Evolutionary conservation across 2,797 vertebrate species (phyloP), one percentile per base, ranked within the genome.

Genomic region (Anguilla megastoma): DNA sequence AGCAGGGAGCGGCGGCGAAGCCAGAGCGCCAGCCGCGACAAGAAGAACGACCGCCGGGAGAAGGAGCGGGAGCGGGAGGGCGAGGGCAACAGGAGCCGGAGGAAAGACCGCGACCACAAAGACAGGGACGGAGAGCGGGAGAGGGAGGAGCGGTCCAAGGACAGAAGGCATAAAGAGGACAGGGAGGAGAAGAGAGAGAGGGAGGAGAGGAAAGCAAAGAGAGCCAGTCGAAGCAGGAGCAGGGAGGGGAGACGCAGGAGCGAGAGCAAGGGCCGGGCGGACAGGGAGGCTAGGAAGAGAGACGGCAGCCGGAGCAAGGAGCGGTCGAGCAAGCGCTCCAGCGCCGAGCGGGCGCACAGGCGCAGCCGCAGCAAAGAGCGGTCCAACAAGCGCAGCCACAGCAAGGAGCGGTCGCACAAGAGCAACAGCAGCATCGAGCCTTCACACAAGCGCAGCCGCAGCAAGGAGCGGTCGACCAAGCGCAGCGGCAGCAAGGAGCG

Each of bases 51-150:
- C 60, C 96, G 97, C 86, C 95, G 96, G 93, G 97, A 97, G 84
- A 93, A 97, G 90, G 96, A 97, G 84, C 93, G 95, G 87, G 96
- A 97, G n/a, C 94, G 97, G 90, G 96, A 96, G 92, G 95, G 91
- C 0, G 96, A 96, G 82, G 84, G 88, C 0, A 95, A 96, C 71
- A 92, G 90, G 89, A 93, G 84, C 91, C 94, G 90, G 89, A 97
- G 95, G 91, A 98, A 97, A 92, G 98, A 99, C 69, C 95, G 97
- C 83, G 98, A 98, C 86, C 97, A 99, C 86, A 98, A 97, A 91
- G 98, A 99, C 36, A 96, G 96, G 92, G 97, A 94, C 3, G 91
- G 90, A 0, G 97, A 98, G 88, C 96, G 96, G 89, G 98, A 99
- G 85, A 90, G 94, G 90, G 97, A 79, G 33, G 74, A 97, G 90